Conservation (phyloP, 2,797 vertebrate species). For the Cheirogaleus major region DNA sequence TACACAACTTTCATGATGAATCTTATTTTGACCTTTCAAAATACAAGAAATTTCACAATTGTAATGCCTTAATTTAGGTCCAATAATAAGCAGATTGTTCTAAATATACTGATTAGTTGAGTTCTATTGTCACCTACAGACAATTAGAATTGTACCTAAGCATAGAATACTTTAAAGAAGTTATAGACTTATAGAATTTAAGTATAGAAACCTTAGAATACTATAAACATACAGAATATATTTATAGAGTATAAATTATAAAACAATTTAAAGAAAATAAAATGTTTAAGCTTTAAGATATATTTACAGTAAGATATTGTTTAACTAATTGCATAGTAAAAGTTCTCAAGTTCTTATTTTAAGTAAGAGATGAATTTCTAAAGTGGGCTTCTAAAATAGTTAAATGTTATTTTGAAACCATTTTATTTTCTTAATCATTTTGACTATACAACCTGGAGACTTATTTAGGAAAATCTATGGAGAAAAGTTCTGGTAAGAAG, state of each 20-base stretch:
- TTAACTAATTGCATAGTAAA: neutral
- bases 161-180: slow-evolving; percentile 13
- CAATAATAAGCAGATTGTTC: neutral
- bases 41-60: slow-evolving; percentile 3
- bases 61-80: neutral
- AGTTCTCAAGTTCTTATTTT: slow-evolving; percentile 15
- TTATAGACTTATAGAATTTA: slow-evolving; percentile 1
- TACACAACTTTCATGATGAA: neutral
- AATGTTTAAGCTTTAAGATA: neutral
- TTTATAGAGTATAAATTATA: neutral
- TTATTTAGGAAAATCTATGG: slow-evolving; percentile 18
- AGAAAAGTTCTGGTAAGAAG: slow-evolving; percentile 8
- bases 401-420: slow-evolving; percentile 18
- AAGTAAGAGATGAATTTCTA: neutral
- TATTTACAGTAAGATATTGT: slow-evolving; percentile 20
- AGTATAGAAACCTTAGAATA: slow-evolving; percentile 6
- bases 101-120: neutral
- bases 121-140: neutral
- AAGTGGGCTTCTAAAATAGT: neutral
- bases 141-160: neutral
- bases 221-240: neutral
- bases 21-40: slow-evolving; percentile 12
- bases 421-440: neutral
- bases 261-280: slow-evolving; percentile 10
- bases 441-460: neutral